These are phyloP conservation scores for Taxidea taxus DNA, from an alignment of 2,113 vertebrate species.

Conservation along the genomic window DNA sequence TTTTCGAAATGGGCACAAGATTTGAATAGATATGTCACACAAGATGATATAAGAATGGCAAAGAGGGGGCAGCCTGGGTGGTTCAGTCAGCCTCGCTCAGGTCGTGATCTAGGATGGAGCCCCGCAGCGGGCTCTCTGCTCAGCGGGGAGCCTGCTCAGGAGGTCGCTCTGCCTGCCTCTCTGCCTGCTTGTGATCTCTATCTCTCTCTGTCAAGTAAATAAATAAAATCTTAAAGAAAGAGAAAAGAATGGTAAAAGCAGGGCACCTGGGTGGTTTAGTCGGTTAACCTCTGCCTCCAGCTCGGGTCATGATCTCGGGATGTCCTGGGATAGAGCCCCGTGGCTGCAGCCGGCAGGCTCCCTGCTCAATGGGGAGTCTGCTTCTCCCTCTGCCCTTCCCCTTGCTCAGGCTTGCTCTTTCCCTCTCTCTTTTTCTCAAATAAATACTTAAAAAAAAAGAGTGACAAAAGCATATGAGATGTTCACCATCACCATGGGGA, in stretches of 20 bases:
- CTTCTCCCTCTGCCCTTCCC: not conserved
- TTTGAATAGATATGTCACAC: no score
- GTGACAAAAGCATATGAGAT: no score
- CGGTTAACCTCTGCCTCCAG: not conserved
- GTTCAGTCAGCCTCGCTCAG: not conserved
- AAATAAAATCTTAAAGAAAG: no score
- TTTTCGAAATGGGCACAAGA: no score
- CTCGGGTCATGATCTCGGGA: not conserved
- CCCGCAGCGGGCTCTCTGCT: not conserved
- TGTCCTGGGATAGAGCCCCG: accelerated
- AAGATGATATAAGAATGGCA: no score
- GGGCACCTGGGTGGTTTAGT: not conserved
- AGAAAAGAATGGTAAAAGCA: no score
- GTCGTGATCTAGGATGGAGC: not conserved
- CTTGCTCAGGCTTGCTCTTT: not conserved
- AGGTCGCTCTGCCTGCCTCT: not conserved
- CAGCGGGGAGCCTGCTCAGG: not conserved
- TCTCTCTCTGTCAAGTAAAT: no score
- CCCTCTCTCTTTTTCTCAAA: not conserved
- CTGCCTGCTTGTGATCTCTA: no score
- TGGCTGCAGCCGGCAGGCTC: accelerated
- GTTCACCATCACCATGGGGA: no score
- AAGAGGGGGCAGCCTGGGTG: not conserved
- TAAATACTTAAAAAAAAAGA: no score
- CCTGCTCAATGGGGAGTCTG: not conserved